Percentiles rank a stretch among this genome's conserved stretches.
phyloP scores from a whole-genome alignment of 2,888 invertebrate species.

The Rhopalosiphum nymphaeae region DNA sequence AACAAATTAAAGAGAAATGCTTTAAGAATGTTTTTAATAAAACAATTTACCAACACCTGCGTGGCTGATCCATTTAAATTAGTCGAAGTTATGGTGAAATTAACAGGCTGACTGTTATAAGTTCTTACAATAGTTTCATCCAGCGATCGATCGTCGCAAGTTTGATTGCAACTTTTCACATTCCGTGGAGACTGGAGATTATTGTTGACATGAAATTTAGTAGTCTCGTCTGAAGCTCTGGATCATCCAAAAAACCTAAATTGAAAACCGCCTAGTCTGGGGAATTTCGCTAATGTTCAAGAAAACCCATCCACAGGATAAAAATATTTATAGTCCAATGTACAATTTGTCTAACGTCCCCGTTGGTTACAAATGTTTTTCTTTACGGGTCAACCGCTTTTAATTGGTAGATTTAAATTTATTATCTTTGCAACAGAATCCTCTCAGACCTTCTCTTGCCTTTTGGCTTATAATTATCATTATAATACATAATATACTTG shows the following conservation, averaged over 20 bases:
- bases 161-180: constrained; percentile 45
- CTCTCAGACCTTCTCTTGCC: background rate
- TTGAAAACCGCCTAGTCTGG: constrained; percentile 27
- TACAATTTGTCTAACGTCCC: background rate
- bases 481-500: background rate
- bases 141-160: background rate
- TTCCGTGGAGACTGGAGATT: background rate
- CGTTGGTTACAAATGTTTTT: background rate
- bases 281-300: background rate
- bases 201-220: constrained; percentile 19
- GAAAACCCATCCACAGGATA: background rate
- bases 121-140: background rate
- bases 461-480: background rate
- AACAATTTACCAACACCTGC: background rate
- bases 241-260: background rate
- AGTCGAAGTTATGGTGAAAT: constrained; percentile 11
- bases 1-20: background rate
- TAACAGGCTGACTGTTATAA: background rate
- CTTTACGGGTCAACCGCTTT: background rate
- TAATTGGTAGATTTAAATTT: constrained; percentile 12
- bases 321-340: constrained; percentile 1
- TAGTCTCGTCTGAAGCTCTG: background rate
- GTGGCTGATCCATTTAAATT: background rate
- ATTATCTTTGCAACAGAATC: background rate
- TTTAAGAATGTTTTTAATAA: constrained; percentile 37